Evolutionary conservation across 37 sponge, comb jelly and placozoan genomes (phyloP), one percentile per base, ranked within the genome.

Genomic region (Axinella damicornis): DNA sequence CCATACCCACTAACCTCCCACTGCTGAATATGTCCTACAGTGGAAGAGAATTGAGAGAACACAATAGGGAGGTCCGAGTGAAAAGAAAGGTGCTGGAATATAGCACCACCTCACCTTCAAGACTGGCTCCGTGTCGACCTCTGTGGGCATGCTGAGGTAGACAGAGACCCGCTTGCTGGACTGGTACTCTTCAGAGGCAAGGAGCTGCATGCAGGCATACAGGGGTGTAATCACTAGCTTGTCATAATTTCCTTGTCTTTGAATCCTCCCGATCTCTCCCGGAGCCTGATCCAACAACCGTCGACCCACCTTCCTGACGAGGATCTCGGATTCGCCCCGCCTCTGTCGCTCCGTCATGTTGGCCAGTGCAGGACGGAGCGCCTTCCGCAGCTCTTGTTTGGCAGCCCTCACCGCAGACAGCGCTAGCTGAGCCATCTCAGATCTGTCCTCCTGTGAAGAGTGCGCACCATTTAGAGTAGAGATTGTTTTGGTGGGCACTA

Each of bases 131-230:
- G 96, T 95, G 72, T 80, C 40, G 13, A 95, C 85, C 71, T 95
- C 96, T n/a, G 82, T 87, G 21, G 75, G 82, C 94, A 90, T 95
- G 64, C 85, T 86, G 52, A 95, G 85, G 38, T 93, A 95, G n/a
- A 95, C 78, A 21, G 93, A 89, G 20, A 95, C 34, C 35, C 90
- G 63, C 56, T 62, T 21, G 66, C 93, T 85, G 32, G 18, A 39
- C 57, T 81, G 65, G 59, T 95, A 95, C 74, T 73, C 85, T 5
- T 69, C 66, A 71, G 65, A 67, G 9, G 72, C n/a, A 5, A 94
- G 57, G 5, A 94, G 69, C 94, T 92, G 71, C 52, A 33, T n/a
- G n/a, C n/a, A n/a, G n/a, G n/a, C n/a, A n/a, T n/a, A n/a, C n/a
- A n/a, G n/a, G n/a, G n/a, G n/a, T n/a, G n/a, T n/a, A n/a, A n/a